Base-by-base conservation (phyloP, 1,140 invertebrate genomes). In the Eurosta solidaginis region DNA sequence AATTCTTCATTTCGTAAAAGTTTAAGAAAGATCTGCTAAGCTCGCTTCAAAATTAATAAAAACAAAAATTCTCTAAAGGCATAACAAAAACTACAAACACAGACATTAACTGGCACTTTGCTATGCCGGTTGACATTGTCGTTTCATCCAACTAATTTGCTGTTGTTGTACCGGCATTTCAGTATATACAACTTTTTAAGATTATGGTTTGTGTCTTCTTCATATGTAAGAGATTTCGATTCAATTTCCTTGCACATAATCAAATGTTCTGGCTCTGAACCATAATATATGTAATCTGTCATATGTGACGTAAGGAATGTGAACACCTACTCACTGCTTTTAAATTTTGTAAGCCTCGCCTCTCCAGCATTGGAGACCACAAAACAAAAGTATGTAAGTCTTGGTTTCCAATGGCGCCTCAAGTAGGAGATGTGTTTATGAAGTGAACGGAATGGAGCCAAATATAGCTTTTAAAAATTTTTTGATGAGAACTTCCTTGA, bases 1-100 rank as follows among this genome's bases (percentile, higher is more conserved):
- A 68, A 68, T 68, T 68, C 59, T 68, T 68, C 33, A 68, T 12
- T 33, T 68, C 33, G 40, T 68, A 68, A 68, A 40, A 20, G 36
- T n/a, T 29, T 29, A 33, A 17, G 27, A 29, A 59, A 33, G n/a
- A 59, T 59, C 27, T 68, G 59, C 54, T 36, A 59, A 59, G 59
- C 59, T 68, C 59, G 20, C 10, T n/a, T n/a, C n/a, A n/a, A n/a
- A n/a, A n/a, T n/a, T n/a, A n/a, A n/a, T n/a, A n/a, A n/a, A 17
- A 20, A 22, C 25, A 42, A 68, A 27, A 68, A 68, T 68, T 42
- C 22, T 5, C 59, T 42, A 33, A 17, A 68, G 29, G n/a, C 33
- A 52, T 52, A 54, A 10, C 50, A 68, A 36, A 5, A 68, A 68
- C 12, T 29, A 68, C n/a, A 68, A 68, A 14, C 36, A 68, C 59